Conservation (phyloP, 2,113 vertebrate species). For the Dipodomys ordii region DNA sequence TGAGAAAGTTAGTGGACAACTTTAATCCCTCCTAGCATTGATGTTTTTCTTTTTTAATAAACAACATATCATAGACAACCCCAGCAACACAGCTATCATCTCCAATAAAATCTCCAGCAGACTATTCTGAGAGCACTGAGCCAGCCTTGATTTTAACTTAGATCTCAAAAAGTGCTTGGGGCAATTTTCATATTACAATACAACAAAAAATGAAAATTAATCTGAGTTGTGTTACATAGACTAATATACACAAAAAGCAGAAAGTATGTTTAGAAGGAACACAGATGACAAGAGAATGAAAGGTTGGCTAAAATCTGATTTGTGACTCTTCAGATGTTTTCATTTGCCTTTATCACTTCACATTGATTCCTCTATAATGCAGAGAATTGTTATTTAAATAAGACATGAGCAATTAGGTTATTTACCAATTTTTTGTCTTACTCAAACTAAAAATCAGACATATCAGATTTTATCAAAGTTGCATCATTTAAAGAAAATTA, state of each 20-base stretch:
- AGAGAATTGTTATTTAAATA: conserved; percentile 48
- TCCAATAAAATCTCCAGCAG: conserved; percentile 82
- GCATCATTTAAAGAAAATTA: conserved; percentile 29
- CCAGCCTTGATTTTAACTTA: conserved; percentile 75
- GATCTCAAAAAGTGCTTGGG: conserved; percentile 73
- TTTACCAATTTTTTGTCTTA: conserved; percentile 7
- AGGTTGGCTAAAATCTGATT: conserved; percentile 52
- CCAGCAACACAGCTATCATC: conserved; percentile 84
- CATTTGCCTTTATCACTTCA: conserved; percentile 64
- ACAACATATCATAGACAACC: conserved; percentile 82
- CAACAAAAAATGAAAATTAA: conserved; percentile 79
- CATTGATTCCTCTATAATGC: conserved; percentile 36
- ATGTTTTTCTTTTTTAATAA: conserved; percentile 83
- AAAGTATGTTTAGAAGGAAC: conserved; percentile 44
- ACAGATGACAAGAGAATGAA: conserved; percentile 66
- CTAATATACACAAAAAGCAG: conserved; percentile 59
- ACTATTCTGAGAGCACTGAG: conserved; percentile 75
- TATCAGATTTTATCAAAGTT: conserved; percentile 48
- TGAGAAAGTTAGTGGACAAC: conserved; percentile 84
- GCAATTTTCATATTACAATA: conserved; percentile 79
- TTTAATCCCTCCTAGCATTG: conserved; percentile 81
- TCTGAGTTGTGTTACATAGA: conserved; percentile 60
- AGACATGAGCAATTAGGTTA: conserved; percentile 5
- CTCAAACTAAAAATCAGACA: conserved; percentile 44
- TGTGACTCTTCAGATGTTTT: conserved; percentile 61